Evolutionary conservation across 2,113 vertebrate species (phyloP), one percentile per base, ranked within the genome.

Genomic region (Vireo altiloquus): DNA sequence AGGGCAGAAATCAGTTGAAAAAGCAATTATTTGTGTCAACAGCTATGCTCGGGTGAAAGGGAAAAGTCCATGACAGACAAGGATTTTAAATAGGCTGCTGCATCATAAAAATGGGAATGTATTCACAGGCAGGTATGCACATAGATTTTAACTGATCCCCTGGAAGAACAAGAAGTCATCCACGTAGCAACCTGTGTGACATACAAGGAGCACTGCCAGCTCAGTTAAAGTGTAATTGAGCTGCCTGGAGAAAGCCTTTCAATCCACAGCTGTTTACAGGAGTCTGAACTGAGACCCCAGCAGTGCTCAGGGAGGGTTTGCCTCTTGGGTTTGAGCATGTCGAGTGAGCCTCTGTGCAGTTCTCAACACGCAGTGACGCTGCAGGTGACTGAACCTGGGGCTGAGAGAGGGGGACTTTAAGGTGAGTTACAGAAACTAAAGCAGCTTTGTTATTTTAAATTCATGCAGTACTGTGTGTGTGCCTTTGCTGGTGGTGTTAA

Each of bases 401-500:
- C 56, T 82, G 57, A 75, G 35, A 77, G 54, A 28, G 7, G 59
- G 49, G 46, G 87, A 35, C 37, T 89, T 94, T 47, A 31, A 61
- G 27, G 4, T 87, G 49, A 95, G 77, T 92, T 89, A 84, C 49
- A 53, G 44, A 92, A 93, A 84, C 85, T 82, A 85, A 92, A 96
- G 69, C n/a, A 93, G 57, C 79, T 91, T 82, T 68, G 81, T 54
- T 49, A 33, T 77, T 95, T 65, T 88, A 95, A 84, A 90, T 84
- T 96, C 63, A 90, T 87, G 61, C 80, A 90, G 87, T 61, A 92
- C 27, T 53, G 15, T 24, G 35, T 81, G 68, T 84, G 49, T 37
- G 15, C n/a, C 95, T 97, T 91, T 96, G 96, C 95, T 91, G 69
- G 60, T 79, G 24, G 60, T 66, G 20, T 88, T 95, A 94, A 92